Percentiles rank a stretch among this genome's conserved stretches.
These are phyloP conservation scores for Haliclona indistincta DNA, from an alignment of 37 sponge, comb jelly and placozoan genomes.

Conservation along the genomic window DNA sequence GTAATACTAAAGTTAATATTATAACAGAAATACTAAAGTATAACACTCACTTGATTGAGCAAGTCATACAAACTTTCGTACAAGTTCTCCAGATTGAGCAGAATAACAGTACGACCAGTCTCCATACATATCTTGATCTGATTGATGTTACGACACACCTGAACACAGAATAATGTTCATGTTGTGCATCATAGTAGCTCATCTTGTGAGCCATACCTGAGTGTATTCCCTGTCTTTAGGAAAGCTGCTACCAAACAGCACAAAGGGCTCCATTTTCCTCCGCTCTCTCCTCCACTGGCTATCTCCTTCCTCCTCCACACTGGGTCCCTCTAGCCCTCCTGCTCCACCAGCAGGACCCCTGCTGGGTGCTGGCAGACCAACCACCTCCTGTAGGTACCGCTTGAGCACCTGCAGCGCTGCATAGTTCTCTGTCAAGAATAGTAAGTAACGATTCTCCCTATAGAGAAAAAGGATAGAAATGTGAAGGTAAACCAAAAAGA, in stretches of 20 bases:
- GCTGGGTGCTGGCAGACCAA: no score
- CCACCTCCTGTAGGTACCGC: conserved; percentile 36
- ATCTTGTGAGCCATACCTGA: conserved; percentile 85
- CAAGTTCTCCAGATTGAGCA: conserved; percentile 56
- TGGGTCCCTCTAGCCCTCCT: not conserved
- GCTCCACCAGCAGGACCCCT: not conserved
- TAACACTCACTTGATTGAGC: conserved; percentile 45
- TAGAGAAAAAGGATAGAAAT: not conserved
- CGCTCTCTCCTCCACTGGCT: not conserved
- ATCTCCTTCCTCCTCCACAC: not conserved
- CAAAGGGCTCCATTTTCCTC: conserved; percentile 53
- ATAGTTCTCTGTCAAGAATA: conserved; percentile 92
- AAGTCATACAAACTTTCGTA: conserved; percentile 65
- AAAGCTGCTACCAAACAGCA: conserved; percentile 94
- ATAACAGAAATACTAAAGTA: not conserved
- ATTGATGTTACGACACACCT: conserved; percentile 63
- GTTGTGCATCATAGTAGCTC: no score
- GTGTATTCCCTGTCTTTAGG: conserved; percentile 97
- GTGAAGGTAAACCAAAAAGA: no score
- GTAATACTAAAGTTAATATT: conserved; percentile 36
- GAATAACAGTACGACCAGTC: conserved; percentile 51
- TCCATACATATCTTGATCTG: conserved; percentile 61
- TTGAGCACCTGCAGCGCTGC: conserved; percentile 85
- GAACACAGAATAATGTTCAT: no score
- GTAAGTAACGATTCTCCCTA: conserved; percentile 92